Evolutionary conservation across 2,113 vertebrate species (phyloP), one percentile per base, ranked within the genome.

Genomic region (Dendropsophus ebraccatus): DNA sequence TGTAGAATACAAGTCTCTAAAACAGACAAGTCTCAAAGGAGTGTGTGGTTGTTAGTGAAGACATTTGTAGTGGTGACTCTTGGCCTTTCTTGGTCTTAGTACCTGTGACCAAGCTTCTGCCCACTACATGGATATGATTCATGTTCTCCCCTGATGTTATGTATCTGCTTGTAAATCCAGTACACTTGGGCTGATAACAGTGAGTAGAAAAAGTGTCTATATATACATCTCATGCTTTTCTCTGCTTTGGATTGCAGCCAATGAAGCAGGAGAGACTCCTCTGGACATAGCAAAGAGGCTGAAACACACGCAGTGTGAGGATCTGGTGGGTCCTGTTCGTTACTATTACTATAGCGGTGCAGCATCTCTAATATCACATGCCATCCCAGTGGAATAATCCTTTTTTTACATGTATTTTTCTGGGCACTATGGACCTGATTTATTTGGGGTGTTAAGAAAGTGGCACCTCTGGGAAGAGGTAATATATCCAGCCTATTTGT

Each of bases 281-380:
- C 91, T 98, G 90, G 98, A 99, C 89, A 94, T 99, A 23, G 96
- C 97, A 41, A 96, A 88, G 87, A 95, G 97, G n/a, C 95, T 98
- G 37, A 94, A 94, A 70, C 96, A 98, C 49, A 88, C 92, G 47
- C 94, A 94, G 91, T 99, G 98, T 70, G 97, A 98, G 88, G 97
- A 99, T 23, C 76, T 99, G 97, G 98, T 99, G 89, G 93, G 97
- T 90, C 58, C 78, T 2, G 0, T 32, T 25, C 25, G 19, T 41
- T 67, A n/a, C 23, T 54, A n/a, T 54, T 35, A 19, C 32, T 35
- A 23, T 56, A 7, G 16, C 35, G 11, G 5, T 7, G 12, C 30
- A 67, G 14, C 25, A 2, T n/a, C 50, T 37, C 9, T 69, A 23
- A 19, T 35, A 1, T 14, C 0, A 1, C 12, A n/a, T 11, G 23